phyloP scores from a whole-genome alignment of 2,888 invertebrate species.

The Apamea monoglypha region DNA sequence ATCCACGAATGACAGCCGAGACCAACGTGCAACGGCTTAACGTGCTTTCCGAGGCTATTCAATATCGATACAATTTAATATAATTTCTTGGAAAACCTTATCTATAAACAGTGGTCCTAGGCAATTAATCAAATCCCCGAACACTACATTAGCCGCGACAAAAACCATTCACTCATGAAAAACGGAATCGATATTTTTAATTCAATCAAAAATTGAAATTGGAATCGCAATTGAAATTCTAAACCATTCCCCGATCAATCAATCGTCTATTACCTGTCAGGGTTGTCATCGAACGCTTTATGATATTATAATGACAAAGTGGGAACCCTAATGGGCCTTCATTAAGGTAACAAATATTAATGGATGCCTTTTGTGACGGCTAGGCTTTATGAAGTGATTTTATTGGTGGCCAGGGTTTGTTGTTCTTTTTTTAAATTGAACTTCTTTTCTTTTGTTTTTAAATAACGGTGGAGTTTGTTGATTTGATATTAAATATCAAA shows the following conservation, averaged over 20 bases:
- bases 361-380: slow-evolving; percentile 55
- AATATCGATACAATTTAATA: background rate
- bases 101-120: background rate
- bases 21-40: too few relatives aligned
- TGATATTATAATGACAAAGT: slow-evolving; percentile 62
- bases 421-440: background rate
- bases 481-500: too few relatives aligned
- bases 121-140: slow-evolving; percentile 35
- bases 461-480: too few relatives aligned
- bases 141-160: slow-evolving; percentile 32
- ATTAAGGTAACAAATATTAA: slow-evolving; percentile 65
- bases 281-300: slow-evolving; percentile 60
- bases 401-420: slow-evolving; percentile 10
- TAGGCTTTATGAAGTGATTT: slow-evolving; percentile 48
- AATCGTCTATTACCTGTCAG: slow-evolving; percentile 64
- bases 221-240: slow-evolving; percentile 64
- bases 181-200: slow-evolving; percentile 59
- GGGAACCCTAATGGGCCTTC: slow-evolving; percentile 57
- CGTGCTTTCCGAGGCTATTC: background rate
- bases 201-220: slow-evolving; percentile 57
- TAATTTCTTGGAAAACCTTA: background rate
- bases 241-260: slow-evolving; percentile 66
- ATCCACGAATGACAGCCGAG: too few relatives aligned
- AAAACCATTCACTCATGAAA: slow-evolving; percentile 43
- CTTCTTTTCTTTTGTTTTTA: background rate